Evolutionary conservation across 2,797 vertebrate species (phyloP).

Genomic region (Dipus sagitta): DNA sequence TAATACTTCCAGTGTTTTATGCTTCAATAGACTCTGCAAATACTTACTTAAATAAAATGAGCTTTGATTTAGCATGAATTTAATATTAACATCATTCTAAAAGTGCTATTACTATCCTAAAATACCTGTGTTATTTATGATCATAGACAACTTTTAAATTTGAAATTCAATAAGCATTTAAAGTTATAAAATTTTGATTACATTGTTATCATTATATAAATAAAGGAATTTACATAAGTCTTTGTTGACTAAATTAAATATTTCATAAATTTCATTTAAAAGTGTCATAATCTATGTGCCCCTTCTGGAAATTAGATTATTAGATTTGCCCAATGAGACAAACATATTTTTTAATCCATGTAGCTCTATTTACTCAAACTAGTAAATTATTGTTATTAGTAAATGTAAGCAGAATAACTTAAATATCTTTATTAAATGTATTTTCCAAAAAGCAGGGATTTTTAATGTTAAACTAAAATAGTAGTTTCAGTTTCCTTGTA

Average conservation of each 20-base stretch:
- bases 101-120: not conserved
- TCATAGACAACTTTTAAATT: not conserved
- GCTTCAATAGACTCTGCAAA: not conserved
- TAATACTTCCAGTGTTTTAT: not conserved
- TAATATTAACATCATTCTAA: not conserved
- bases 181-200: not conserved
- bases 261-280: not conserved
- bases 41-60: not conserved
- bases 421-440: not conserved
- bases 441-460: not conserved
- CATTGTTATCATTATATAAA: not conserved
- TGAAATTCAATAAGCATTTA: not conserved
- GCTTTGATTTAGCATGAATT: not conserved
- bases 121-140: not conserved
- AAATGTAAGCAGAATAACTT: not conserved
- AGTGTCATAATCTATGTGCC: not conserved
- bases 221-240: not conserved
- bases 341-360: not conserved
- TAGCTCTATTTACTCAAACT: not conserved
- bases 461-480: not conserved
- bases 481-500: not conserved
- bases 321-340: not conserved
- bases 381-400: not conserved
- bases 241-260: not conserved
- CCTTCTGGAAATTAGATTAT: not conserved